These are phyloP conservation scores for Motacilla alba DNA, from an alignment of 2,113 vertebrate species.

Conservation along the genomic window DNA sequence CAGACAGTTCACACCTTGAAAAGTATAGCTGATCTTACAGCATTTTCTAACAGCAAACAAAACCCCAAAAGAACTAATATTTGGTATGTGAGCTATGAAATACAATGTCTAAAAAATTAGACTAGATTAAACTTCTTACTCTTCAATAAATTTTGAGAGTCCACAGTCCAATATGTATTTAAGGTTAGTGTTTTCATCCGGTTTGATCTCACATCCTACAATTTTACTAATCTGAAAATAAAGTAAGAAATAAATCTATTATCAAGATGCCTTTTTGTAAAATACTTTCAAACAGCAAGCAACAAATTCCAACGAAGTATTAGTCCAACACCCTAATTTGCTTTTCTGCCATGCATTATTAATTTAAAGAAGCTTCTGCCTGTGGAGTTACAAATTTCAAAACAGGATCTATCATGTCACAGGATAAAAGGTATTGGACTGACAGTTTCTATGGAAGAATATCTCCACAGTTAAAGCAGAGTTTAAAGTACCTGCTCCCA, in stretches of 20 bases:
- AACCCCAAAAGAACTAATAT: not conserved
- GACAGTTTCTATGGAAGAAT: slow-evolving; percentile 5
- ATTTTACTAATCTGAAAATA: slow-evolving; percentile 82
- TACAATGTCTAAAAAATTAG: not conserved
- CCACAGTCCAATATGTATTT: slow-evolving; percentile 82
- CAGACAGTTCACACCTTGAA: not conserved
- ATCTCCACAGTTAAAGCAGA: not conserved
- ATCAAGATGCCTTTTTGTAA: not conserved
- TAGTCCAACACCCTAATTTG: not conserved
- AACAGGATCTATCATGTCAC: not conserved
- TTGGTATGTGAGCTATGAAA: not conserved
- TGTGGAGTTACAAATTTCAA: not conserved
- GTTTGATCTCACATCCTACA: slow-evolving; percentile 79
- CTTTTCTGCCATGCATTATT: not conserved
- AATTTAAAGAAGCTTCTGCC: not conserved
- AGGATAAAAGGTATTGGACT: not conserved
- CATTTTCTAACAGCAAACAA: not conserved
- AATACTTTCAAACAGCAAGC: not conserved
- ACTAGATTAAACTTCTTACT: slow-evolving; percentile 72
- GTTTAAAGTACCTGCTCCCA: slow-evolving; percentile 81
- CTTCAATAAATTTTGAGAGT: slow-evolving; percentile 76
- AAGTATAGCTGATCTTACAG: not conserved
- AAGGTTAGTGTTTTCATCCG: slow-evolving; percentile 75
- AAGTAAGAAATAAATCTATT: not conserved
- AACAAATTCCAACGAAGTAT: not conserved